These are phyloP conservation scores for Ctenoplectra terminalis DNA, from an alignment of 1,140 invertebrate species.

Conservation along the genomic window DNA sequence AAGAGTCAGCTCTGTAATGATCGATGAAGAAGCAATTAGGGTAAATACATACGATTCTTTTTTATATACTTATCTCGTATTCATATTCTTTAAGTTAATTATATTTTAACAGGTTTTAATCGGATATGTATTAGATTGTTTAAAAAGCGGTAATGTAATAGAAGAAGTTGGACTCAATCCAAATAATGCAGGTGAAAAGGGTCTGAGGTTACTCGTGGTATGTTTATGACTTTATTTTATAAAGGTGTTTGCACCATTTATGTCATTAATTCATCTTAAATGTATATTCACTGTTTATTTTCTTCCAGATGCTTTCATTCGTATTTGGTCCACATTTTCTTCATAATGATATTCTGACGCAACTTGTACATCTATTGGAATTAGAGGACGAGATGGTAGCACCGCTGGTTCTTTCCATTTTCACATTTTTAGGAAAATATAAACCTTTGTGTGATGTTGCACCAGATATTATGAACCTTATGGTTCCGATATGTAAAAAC, in stretches of 20 bases:
- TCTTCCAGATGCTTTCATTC: conserved; percentile 89
- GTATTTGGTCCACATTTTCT: conserved; percentile 97
- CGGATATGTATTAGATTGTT: conserved; percentile 84
- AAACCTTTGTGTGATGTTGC: conserved; percentile 90
- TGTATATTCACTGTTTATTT: conserved; percentile 18
- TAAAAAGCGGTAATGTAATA: conserved; percentile 87
- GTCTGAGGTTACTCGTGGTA: conserved; percentile 90
- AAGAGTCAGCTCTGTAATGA: conserved; percentile 96
- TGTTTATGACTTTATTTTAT: conserved; percentile 47
- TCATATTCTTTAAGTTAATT: conserved; percentile 4
- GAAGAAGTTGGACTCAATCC: conserved; percentile 91
- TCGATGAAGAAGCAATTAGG: conserved; percentile 93
- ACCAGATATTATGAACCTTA: conserved; percentile 86
- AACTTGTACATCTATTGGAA: conserved; percentile 90
- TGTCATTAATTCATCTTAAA: conserved; percentile 21
- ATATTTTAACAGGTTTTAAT: conserved; percentile 76
- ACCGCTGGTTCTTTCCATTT: conserved; percentile 90
- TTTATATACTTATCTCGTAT: conserved; percentile 14
- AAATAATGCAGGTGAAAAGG: conserved; percentile 91
- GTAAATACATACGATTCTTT: conserved; percentile 70
- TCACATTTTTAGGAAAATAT: conserved; percentile 95
- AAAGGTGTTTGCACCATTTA: not conserved
- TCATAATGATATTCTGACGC: conserved; percentile 91
- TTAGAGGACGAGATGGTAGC: conserved; percentile 93
- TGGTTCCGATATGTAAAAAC: conserved; percentile 93